Conservation (phyloP, 1,140 invertebrate genomes). For the Bombus impatiens region DNA sequence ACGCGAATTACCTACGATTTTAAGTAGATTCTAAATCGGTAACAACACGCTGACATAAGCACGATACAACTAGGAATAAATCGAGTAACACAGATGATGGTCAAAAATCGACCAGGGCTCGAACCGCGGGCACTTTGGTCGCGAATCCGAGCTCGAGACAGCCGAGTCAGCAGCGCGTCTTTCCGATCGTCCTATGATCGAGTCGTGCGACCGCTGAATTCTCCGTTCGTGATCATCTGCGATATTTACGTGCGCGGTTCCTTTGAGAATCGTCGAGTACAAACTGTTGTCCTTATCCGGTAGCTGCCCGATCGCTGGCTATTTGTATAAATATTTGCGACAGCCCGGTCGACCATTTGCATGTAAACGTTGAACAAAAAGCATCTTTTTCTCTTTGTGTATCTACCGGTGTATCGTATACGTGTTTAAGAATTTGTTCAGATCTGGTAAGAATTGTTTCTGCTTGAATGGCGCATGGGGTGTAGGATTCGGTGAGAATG, state of each 20-base stretch:
- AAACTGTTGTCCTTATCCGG: not conserved
- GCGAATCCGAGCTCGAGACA: no score
- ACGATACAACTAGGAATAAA: no score
- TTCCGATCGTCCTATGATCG: no score
- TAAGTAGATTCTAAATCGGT: no score
- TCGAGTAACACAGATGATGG: no score
- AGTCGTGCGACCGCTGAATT: not conserved
- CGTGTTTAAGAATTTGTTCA: not conserved
- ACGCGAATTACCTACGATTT: no score
- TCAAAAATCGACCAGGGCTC: no score
- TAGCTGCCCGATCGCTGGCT: not conserved
- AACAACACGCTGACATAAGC: no score
- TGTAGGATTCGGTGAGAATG: not conserved
- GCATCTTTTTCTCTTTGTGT: not conserved
- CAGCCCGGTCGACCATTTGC: no score
- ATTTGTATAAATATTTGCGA: slow-evolving; percentile 19
- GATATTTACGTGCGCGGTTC: not conserved
- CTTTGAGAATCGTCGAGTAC: not conserved
- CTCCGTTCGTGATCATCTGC: not conserved
- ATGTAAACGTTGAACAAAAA: not conserved
- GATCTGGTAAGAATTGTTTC: not conserved
- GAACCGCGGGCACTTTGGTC: no score
- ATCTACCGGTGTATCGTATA: not conserved
- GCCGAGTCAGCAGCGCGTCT: no score
- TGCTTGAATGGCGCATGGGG: not conserved